phyloP scores from a whole-genome alignment of 2,797 vertebrate species.

The Fundulus diaphanus region DNA sequence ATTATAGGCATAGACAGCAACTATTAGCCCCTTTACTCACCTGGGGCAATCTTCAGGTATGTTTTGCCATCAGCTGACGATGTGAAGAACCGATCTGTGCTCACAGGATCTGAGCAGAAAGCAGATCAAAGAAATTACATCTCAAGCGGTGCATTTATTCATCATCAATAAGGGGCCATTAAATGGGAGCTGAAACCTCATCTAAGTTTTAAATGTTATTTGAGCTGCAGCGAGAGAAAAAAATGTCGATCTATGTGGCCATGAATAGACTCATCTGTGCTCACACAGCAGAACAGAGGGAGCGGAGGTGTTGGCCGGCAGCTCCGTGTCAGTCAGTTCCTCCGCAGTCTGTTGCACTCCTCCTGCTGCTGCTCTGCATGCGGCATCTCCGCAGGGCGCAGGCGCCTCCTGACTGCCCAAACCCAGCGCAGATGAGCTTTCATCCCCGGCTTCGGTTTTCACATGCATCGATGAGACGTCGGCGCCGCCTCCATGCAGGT shows the following conservation, averaged over 20 bases:
- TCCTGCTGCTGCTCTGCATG: slow-evolving; percentile 52
- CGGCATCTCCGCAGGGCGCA: slow-evolving; percentile 70
- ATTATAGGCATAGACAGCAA: background rate
- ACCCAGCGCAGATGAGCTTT: slow-evolving; percentile 63
- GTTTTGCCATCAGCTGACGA: slow-evolving; percentile 72
- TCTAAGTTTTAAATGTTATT: background rate
- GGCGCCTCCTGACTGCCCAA: slow-evolving; percentile 66
- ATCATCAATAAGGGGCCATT: background rate
- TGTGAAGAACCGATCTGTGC: slow-evolving; percentile 71
- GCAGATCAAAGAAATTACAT: background rate
- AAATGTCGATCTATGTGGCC: background rate
- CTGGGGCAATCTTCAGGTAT: slow-evolving; percentile 76
- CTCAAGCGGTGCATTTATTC: background rate
- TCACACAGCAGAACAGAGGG: slow-evolving; percentile 73
- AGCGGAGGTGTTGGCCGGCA: slow-evolving; percentile 50
- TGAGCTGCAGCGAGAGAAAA: background rate
- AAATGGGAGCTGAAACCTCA: background rate
- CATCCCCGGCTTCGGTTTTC: slow-evolving; percentile 67
- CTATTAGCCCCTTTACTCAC: slow-evolving; percentile 37
- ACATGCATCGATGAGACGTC: slow-evolving; percentile 53
- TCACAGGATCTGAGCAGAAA: slow-evolving; percentile 61
- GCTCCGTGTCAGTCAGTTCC: slow-evolving; percentile 56
- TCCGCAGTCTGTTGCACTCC: slow-evolving; percentile 60
- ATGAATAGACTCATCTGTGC: slow-evolving; percentile 16
- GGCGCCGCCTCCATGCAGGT: slow-evolving; percentile 37